These are phyloP conservation scores for Coryphaenoides rupestris DNA, from an alignment of 2,113 vertebrate genomes.

Conservation along the genomic window DNA sequence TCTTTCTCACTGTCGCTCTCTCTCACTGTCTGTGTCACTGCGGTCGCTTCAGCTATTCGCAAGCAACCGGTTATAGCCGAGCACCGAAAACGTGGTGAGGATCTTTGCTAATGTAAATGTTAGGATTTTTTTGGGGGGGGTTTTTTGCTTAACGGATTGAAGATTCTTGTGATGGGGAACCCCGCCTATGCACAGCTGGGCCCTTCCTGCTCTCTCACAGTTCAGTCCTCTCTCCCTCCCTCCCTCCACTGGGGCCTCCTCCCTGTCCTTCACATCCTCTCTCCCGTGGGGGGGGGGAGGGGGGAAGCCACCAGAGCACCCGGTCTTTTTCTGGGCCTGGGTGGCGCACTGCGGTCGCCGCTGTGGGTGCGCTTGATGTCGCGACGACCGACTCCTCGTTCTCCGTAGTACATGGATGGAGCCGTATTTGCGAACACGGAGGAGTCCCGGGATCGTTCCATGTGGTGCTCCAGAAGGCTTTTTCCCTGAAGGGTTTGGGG, in stretches of 20 bases:
- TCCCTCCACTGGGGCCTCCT: constrained; percentile 26
- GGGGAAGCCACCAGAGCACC: constrained; percentile 6
- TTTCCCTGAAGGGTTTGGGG: too few species aligned
- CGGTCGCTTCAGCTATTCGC: constrained; percentile 63
- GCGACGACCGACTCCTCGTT: too few species aligned
- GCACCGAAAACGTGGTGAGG: constrained; percentile 61
- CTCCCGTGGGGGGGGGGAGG: too few species aligned
- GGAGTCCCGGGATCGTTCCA: too few species aligned
- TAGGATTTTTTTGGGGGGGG: constrained; percentile 72
- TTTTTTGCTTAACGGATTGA: constrained; percentile 69
- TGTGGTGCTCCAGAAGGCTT: too few species aligned
- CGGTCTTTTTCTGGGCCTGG: not conserved
- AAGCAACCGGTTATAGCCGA: constrained; percentile 61
- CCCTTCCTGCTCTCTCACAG: constrained; percentile 10
- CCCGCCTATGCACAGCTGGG: constrained; percentile 65
- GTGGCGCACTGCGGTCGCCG: not conserved
- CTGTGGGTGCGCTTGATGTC: constrained; percentile 2
- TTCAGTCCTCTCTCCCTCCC: too few species aligned
- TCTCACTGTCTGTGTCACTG: constrained; percentile 68
- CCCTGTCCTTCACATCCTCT: constrained; percentile 40
- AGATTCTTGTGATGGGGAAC: constrained; percentile 65
- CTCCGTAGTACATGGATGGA: too few species aligned
- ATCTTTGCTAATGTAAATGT: constrained; percentile 72
- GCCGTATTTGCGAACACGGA: too few species aligned
- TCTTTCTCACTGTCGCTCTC: constrained; percentile 39